phyloP scores from a whole-genome alignment of 1,140 invertebrate species.

The Ostrea edulis region DNA sequence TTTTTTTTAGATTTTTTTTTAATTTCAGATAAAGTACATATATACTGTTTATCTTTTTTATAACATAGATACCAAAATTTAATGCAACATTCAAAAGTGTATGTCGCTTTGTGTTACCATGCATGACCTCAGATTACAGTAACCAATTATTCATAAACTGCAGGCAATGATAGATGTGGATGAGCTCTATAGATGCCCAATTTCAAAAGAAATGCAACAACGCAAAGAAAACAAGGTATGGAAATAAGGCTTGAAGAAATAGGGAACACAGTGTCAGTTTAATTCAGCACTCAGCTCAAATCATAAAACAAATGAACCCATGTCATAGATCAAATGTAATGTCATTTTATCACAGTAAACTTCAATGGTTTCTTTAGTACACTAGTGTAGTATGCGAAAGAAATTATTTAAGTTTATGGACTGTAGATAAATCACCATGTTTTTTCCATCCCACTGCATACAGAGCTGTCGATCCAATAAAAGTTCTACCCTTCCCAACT shows the following conservation, averaged over 20 bases:
- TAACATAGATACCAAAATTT: neutral
- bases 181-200: slow-evolving; percentile 84
- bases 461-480: too few relatives aligned
- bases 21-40: neutral
- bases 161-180: slow-evolving; percentile 89
- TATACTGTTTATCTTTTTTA: neutral
- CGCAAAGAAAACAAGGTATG: slow-evolving; percentile 47
- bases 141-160: slow-evolving; percentile 38
- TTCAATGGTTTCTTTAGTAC: too few relatives aligned
- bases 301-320: too few relatives aligned
- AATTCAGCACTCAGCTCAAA: too few relatives aligned
- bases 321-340: too few relatives aligned
- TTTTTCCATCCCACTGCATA: too few relatives aligned
- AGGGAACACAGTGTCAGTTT: too few relatives aligned
- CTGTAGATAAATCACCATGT: too few relatives aligned
- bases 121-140: neutral
- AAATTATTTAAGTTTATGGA: too few relatives aligned
- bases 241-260: neutral
- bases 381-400: too few relatives aligned
- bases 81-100: neutral
- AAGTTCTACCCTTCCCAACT: too few relatives aligned
- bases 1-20: neutral
- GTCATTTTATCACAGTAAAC: too few relatives aligned
- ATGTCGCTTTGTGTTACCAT: neutral
- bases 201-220: slow-evolving; percentile 50